Evolutionary conservation across 2,888 invertebrate genomes (phyloP).

Genomic region (Sipha maydis): DNA sequence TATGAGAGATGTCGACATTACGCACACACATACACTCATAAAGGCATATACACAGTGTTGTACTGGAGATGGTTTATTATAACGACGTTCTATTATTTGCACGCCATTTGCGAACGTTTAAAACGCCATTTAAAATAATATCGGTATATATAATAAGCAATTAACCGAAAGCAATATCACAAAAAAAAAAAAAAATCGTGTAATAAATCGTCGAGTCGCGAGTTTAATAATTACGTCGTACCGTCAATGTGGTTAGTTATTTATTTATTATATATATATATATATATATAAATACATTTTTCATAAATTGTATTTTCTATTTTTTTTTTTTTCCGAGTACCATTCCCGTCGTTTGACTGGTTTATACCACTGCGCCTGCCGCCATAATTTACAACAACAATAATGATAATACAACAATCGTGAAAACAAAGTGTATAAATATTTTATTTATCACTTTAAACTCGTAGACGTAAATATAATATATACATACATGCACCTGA

Average conservation of each 20-base stretch:
- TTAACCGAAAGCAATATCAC: slow-evolving; percentile 16
- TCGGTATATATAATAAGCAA: slow-evolving; percentile 24
- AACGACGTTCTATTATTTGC: slow-evolving; percentile 20
- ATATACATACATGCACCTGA: neutral
- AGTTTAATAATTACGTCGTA: slow-evolving; percentile 21
- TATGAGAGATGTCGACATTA: neutral
- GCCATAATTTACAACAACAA: neutral
- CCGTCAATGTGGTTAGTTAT: neutral
- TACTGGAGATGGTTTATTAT: slow-evolving; percentile 20
- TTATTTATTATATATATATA: slow-evolving; percentile 12
- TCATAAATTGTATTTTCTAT: slow-evolving; percentile 34
- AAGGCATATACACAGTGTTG: neutral
- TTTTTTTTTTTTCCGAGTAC: neutral
- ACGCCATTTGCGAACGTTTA: slow-evolving; percentile 42
- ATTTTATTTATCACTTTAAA: neutral
- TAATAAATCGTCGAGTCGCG: slow-evolving; percentile 37
- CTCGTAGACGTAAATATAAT: neutral
- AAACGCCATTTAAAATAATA: slow-evolving; percentile 36
- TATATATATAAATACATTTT: neutral
- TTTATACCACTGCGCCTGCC: neutral
- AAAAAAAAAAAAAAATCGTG: neutral
- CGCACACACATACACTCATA: neutral
- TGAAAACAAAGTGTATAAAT: neutral
- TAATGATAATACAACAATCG: slow-evolving; percentile 1
- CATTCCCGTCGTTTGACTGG: slow-evolving; percentile 42